Evolutionary conservation across 1,140 invertebrate genomes (phyloP).

Genomic region (Macrosteles quadrilineatus): DNA sequence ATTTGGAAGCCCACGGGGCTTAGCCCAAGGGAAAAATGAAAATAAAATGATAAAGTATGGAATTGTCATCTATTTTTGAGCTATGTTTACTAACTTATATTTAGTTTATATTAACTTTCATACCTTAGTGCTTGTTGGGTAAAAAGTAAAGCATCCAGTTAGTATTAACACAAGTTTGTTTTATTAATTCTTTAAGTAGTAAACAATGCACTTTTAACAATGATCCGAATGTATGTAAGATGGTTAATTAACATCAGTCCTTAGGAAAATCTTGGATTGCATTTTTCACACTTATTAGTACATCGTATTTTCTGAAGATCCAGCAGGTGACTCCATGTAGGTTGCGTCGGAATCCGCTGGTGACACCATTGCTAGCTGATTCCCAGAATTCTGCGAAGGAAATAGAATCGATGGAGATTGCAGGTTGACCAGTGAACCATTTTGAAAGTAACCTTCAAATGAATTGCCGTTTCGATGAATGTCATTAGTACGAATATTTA

Average conservation of each 20-base stretch:
- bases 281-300: neutral
- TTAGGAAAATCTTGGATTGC: neutral
- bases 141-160: no score
- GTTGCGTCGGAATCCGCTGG: neutral
- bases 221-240: no score
- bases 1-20: no score
- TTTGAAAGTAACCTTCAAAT: neutral
- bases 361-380: neutral
- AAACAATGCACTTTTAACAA: no score
- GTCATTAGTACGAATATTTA: slow-evolving; percentile 2
- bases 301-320: neutral
- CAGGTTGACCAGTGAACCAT: neutral
- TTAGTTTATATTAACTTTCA: no score
- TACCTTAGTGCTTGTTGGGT: no score
- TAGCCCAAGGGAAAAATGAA: no score
- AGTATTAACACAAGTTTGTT: no score
- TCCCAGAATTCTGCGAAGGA: neutral
- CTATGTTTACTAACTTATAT: no score
- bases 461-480: neutral
- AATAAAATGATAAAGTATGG: no score
- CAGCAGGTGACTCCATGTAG: neutral
- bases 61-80: no score
- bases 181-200: no score
- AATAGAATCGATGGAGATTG: slow-evolving; percentile 2
- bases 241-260: neutral